Evolutionary conservation across 2,888 invertebrate genomes (phyloP), one percentile per base, ranked within the genome.

Genomic region (Dynastes maya): DNA sequence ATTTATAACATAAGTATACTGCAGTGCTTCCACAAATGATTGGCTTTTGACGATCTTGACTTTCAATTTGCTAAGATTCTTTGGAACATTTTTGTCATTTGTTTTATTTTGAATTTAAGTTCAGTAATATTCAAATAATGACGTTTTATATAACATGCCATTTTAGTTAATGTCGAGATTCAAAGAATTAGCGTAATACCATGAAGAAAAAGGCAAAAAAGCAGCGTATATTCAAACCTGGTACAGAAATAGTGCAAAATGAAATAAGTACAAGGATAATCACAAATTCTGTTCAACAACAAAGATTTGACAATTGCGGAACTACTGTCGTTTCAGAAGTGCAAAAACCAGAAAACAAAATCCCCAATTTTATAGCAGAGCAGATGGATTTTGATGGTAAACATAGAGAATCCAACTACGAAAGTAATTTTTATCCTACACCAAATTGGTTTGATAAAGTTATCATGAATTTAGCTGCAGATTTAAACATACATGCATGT

Each of bases 191-290:
- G 6, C 9, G 2, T 53, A 49, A 68, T 22, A 71, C 11, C 53
- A 76, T 76, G 76, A 76, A 76, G 53, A 76, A 76, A 64, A 64
- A 64, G n/a, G n/a, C 53, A 27, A 64, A 55, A 27, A 76, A 76
- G 37, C 64, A 76, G 29, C 76, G 76, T 55, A 49, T 53, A 37
- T 76, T 49, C 22, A 76, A 76, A 64, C 32, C 64, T 37, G 53
- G 55, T 51, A 6, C 55, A 29, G 70, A 53, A 53, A 55, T 37
- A 37, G 8, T 40, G 29, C 32, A 29, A 1, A 13, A 29, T 53
- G 76, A 65, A 76, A 65, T 65, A 32, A 76, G 51, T 32, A 76
- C 65, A 11, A 64, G 65, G 37, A 53, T 76, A 27, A 65, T 65
- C 37, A 76, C 76, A 16, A 76, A 65, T 53, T 65, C 65, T 2